Percentiles rank a stretch among this genome's conserved stretches.
These are phyloP conservation scores for Peromyscus maniculatus DNA, from an alignment of 2,113 vertebrate genomes.

Conservation along the genomic window DNA sequence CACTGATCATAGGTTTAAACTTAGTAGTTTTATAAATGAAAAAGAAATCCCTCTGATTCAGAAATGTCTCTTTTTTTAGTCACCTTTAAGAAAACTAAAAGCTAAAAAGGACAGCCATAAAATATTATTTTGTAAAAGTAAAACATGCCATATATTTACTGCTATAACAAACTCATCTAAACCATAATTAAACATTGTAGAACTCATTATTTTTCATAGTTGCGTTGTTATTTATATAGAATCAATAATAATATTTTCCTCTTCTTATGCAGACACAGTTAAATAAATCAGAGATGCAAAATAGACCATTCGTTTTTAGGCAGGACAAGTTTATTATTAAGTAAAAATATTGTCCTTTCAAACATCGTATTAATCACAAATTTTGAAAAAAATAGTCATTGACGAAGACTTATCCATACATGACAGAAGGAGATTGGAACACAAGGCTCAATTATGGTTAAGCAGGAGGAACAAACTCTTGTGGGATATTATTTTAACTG, in stretches of 20 bases:
- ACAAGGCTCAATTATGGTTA: not conserved
- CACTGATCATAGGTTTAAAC: not conserved
- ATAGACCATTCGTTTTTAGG: not conserved
- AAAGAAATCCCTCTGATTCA: not conserved
- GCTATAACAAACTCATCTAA: not conserved
- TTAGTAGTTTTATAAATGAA: not conserved
- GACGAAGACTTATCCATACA: not conserved
- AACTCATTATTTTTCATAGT: conserved; percentile 4
- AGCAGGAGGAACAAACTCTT: not conserved
- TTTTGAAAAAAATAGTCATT: not conserved
- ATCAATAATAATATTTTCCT: not conserved
- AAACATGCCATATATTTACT: not conserved
- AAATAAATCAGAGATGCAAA: not conserved
- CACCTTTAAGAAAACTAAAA: not conserved
- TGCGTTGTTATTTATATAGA: not conserved
- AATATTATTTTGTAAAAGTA: conserved; percentile 25
- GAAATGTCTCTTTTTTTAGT: not conserved
- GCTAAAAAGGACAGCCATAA: not conserved
- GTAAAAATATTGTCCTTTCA: not conserved
- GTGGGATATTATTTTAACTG: not conserved
- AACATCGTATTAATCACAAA: conserved; percentile 10
- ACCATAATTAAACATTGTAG: not conserved
- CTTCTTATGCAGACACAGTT: not conserved
- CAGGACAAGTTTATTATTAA: not conserved
- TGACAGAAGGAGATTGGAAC: not conserved